Conservation (phyloP, 1,140 invertebrate genomes). For the Sweltsa coloradensis region DNA sequence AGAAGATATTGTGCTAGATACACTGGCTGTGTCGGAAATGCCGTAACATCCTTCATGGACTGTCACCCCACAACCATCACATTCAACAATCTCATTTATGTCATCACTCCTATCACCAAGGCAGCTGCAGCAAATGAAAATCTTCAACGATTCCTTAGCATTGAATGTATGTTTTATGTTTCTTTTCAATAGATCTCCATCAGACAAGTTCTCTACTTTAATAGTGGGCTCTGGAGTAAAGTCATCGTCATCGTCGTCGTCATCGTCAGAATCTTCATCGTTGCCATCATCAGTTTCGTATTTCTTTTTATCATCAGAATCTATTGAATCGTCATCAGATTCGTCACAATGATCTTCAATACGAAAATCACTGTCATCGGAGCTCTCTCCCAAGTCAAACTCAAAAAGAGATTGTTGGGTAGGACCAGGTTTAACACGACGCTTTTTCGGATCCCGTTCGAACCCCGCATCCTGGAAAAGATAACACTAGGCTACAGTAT, state of each 20-base stretch:
- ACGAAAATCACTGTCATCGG: constrained; percentile 89
- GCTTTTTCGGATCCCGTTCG: constrained; percentile 70
- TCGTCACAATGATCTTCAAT: constrained; percentile 76
- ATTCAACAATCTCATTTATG: constrained; percentile 92
- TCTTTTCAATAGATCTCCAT: no score
- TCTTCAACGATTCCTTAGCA: constrained; percentile 25
- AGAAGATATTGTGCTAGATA: constrained; percentile 79
- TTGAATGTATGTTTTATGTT: no score
- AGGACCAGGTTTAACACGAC: constrained; percentile 70
- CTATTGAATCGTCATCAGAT: constrained; percentile 51
- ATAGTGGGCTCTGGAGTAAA: constrained; percentile 23
- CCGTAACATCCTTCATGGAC: constrained; percentile 96
- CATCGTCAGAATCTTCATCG: constrained; percentile 28
- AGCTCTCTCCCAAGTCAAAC: constrained; percentile 82
- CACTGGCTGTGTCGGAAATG: constrained; percentile 83
- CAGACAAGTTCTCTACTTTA: no score
- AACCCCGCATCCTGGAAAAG: no score
- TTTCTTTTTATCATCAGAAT: constrained; percentile 34
- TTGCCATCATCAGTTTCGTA: constrained; percentile 31
- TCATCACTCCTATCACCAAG: constrained; percentile 85
- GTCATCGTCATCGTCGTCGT: constrained; percentile 24
- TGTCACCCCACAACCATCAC: constrained; percentile 89
- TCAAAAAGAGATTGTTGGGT: constrained; percentile 56
- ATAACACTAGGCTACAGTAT: no score
- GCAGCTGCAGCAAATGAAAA: constrained; percentile 84